Base-by-base conservation (phyloP, 2,888 invertebrate species). In the Falcaria lacertinaria region DNA sequence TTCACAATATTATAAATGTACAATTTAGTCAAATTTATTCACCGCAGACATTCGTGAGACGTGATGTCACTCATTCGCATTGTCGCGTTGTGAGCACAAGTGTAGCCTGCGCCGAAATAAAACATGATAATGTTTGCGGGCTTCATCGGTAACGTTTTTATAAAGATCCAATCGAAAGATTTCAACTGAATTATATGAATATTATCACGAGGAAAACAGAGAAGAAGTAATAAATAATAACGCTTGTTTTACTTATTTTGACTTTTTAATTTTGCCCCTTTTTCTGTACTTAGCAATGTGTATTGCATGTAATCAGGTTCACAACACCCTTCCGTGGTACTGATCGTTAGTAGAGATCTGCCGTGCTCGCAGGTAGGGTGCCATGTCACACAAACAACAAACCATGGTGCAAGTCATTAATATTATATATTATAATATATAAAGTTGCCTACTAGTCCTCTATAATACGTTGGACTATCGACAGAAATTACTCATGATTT, bases 31-130 rank as follows among this genome's bases (percentile, higher is more conserved):
- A 54, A 41, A 44, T 49, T 54, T 44, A 54, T 55, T 47, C 44
- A 49, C 47, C 51, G 53, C 54, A 60, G 64, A 69, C 71, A 75
- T 78, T 76, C 61, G 64, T 61, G 60, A 66, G 66, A 69, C 70
- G 65, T 82, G 82, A 82, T 80, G 82, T 85, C 82, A 83, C 74
- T 75, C 63, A 65, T 64, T 60, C 62, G 64, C 63, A 69, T 69
- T 73, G 78, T 80, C 75, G 74, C 69, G 64, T 71, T 77, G 66
- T 75, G 73, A 65, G 59, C 68, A 75, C 79, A 81, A 80, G 76
- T 76, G 77, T 50, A 63, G 48, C 50, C 57, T 60, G 55, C 50
- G 50, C 58, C 69, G 61, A 77, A 80, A 83, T 75, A 82, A 82
- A 78, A 83, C 70, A 77, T 57, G 73, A 78, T 58, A 72, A 50